Evolutionary conservation across 2,113 vertebrate genomes (phyloP), one percentile per base, ranked within the genome.

Genomic region (Hypomesus transpacificus): DNA sequence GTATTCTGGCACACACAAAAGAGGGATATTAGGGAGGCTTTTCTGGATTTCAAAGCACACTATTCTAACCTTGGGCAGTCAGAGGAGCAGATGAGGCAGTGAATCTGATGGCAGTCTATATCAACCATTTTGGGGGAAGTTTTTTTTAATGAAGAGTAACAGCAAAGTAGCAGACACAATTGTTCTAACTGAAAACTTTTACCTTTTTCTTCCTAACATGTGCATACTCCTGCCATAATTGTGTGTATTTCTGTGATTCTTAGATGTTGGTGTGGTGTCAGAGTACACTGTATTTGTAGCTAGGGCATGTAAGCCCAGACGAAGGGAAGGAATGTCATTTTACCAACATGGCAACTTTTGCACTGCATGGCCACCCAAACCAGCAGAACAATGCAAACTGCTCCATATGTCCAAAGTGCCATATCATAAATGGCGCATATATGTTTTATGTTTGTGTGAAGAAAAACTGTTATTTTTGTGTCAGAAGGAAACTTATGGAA

Each of bases 311-410:
- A 50, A 18, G 74, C 81, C 73, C 82, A 70, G 66, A 69, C 58
- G 57, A 68, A 81, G 64, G 78, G 77, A 86, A 85, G 79, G 77
- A 78, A 82, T 81, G 72, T 85, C 83, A 80, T 87, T 75, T 76
- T 82, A 84, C 82, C 72, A 82, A 84, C 83, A 82, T 74, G 77
- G 81, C 75, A 31, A 85, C 70, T 81, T 77, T 82, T 86, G 84
- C 88, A 88, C 87, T 87, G 88, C 88, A 90, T 88, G 87, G 86
- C 82, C 82, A 85, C 82, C 83, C 80, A 73, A 88, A 91, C 89
- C 88, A 92, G 89, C 91, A 91, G 87, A 91, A 88, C 88, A 90
- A 89, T 92, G 89, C 89, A 89, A 91, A 86, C 82, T 79, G 78
- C 84, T 89, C 84, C 81, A 81, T 77, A 81, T 85, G 86, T 91